These are phyloP conservation scores for Eubasilissa splendida DNA, from an alignment of 2,888 invertebrate genomes.

Conservation along the genomic window DNA sequence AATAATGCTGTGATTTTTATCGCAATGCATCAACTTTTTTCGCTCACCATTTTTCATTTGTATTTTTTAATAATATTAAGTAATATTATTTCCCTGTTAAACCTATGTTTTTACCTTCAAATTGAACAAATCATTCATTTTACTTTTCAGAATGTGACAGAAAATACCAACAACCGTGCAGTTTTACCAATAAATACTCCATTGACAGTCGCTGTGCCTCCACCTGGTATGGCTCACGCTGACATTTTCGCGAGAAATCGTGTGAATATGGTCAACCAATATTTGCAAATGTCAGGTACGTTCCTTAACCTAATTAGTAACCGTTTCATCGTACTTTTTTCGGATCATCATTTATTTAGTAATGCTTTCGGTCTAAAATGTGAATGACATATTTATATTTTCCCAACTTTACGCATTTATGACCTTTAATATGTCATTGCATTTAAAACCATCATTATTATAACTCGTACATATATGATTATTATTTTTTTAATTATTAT, in stretches of 20 bases:
- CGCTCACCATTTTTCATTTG: constrained; percentile 8
- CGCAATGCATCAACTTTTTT: neutral
- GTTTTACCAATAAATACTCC: constrained; percentile 49
- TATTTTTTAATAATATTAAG: neutral
- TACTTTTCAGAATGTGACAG: constrained; percentile 29
- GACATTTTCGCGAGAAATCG: constrained; percentile 50
- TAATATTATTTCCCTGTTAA: neutral
- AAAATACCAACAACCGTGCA: constrained; percentile 30
- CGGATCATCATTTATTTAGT: too few relatives aligned
- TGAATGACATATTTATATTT: too few relatives aligned
- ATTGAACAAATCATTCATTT: neutral
- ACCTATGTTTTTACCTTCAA: neutral
- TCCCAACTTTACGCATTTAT: too few relatives aligned
- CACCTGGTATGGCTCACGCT: constrained; percentile 43
- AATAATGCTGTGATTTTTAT: neutral
- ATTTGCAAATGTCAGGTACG: constrained; percentile 54
- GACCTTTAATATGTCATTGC: too few relatives aligned
- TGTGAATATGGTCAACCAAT: constrained; percentile 50
- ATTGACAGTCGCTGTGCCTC: constrained; percentile 51
- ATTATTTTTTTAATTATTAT: too few relatives aligned
- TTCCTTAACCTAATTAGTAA: neutral
- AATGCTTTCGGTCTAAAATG: too few relatives aligned
- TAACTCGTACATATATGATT: too few relatives aligned
- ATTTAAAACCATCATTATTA: too few relatives aligned
- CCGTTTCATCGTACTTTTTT: too few relatives aligned